These are phyloP conservation scores for Dolichopus griseipennis DNA, from an alignment of 2,888 invertebrate genomes.

Conservation along the genomic window DNA sequence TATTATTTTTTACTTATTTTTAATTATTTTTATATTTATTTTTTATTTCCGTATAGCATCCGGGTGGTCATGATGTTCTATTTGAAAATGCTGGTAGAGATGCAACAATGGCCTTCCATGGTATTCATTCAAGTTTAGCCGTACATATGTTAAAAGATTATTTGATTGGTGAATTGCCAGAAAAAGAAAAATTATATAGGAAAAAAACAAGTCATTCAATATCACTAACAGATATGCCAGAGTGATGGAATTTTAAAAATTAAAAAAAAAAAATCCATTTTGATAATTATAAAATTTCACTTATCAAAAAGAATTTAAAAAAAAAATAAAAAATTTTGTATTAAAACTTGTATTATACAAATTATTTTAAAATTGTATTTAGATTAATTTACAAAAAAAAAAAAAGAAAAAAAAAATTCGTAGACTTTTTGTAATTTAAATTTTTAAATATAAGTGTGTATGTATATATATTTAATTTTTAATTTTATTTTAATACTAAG, in stretches of 20 bases:
- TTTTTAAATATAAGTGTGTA: no score
- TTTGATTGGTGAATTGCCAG: constrained; percentile 66
- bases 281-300: no score
- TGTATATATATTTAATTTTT: no score
- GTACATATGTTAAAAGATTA: constrained; percentile 57
- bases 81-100: constrained; percentile 78
- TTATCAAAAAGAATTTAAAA: background rate
- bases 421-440: no score
- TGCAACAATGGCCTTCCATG: constrained; percentile 72
- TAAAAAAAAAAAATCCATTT: background rate
- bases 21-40: constrained; percentile 9
- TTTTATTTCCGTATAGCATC: constrained; percentile 53
- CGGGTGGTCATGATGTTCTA: constrained; percentile 73
- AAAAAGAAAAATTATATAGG: constrained; percentile 63
- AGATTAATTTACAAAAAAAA: no score
- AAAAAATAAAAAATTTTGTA: background rate
- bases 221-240: constrained; percentile 35
- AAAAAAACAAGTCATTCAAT: constrained; percentile 28
- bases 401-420: no score
- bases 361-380: no score
- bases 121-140: constrained; percentile 63
- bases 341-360: background rate
- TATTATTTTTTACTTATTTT: no score
- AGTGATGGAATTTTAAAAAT: constrained; percentile 23
- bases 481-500: no score